Percentiles rank a stretch among this genome's conserved stretches.
phyloP scores from a whole-genome alignment of 2,888 invertebrate species.

The Coenonympha glycerion region DNA sequence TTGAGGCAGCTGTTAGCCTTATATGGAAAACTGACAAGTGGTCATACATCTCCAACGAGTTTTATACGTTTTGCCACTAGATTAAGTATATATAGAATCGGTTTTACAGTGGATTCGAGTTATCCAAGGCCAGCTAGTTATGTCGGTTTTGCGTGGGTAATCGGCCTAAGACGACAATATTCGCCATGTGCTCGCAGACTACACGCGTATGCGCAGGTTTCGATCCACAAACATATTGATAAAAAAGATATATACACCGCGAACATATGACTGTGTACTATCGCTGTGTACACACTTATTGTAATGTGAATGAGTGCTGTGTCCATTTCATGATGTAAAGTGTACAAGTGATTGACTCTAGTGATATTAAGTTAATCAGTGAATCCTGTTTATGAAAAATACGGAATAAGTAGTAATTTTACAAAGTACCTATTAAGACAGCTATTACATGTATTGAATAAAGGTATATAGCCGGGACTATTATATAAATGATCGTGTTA shows the following conservation, averaged over 20 bases:
- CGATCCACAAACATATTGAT: constrained; percentile 22
- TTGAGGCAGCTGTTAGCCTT: too few relatives aligned
- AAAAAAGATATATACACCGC: constrained; percentile 19
- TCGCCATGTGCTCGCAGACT: constrained; percentile 47
- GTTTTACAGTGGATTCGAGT: constrained; percentile 36
- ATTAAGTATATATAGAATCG: constrained; percentile 39
- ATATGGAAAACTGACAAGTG: too few relatives aligned
- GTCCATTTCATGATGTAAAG: constrained; percentile 21
- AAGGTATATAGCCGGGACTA: too few relatives aligned
- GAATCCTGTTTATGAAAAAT: neutral
- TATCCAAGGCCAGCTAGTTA: constrained; percentile 56
- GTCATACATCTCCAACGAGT: neutral
- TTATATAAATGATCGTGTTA: neutral
- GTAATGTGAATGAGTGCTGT: constrained; percentile 8
- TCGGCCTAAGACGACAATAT: constrained; percentile 52
- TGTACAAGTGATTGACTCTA: constrained; percentile 12
- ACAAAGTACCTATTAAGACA: too few relatives aligned
- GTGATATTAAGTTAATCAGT: constrained; percentile 8
- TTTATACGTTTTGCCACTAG: neutral
- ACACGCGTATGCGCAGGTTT: constrained; percentile 30
- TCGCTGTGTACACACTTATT: constrained; percentile 8
- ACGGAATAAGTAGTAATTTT: neutral
- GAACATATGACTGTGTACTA: constrained; percentile 15
- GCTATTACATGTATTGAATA: too few relatives aligned
- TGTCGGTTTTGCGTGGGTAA: constrained; percentile 35